Base-by-base conservation (phyloP, 2,113 vertebrate species). In the Rhinoderma darwinii region DNA sequence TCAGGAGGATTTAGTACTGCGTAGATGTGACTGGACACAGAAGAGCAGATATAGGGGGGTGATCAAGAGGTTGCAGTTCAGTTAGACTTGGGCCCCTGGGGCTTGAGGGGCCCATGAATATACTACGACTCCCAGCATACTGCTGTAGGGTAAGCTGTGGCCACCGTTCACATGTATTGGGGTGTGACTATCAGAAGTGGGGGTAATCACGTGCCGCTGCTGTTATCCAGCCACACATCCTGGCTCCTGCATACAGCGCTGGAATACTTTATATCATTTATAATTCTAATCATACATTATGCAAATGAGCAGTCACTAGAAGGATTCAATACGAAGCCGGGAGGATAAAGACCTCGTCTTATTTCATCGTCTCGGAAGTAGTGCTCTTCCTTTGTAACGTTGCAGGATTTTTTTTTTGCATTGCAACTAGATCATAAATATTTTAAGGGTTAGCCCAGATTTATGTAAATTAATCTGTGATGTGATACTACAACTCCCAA, bases 251-350 rank as follows among this genome's bases (percentile, higher is more conserved):
- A 9, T 22, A 35, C 61, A 10, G 5, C 22, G 1, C 32, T 35
- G 63, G 6, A 9, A 15, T 72, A 70, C n/a, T n/a, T n/a, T n/a
- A n/a, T n/a, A n/a, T n/a, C n/a, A n/a, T n/a, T n/a, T n/a, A n/a
- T n/a, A n/a, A n/a, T n/a, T n/a, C n/a, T n/a, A 37, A 37, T 70
- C 66, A 20, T 70, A 70, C 66, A 70, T 70, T 37, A 70, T 70
- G 66, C 18, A 72, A 41, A 41, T 39, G 68, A 72, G 32, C 27
- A 9, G 12, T 68, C 30, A 35, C 30, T 68, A 18, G 15, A 15
- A 68, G 66, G 66, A 70, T 4, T n/a, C n/a, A 30, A 63, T 27
- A 75, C 41, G 72, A 47, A 47, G 73, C 73, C 20, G n/a, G 41
- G 27, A 44, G 41, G 41, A 75, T n/a, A 44, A 75, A 44, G 41